Conservation (phyloP, 2,113 vertebrate species). For the Oreochromis niloticus region DNA sequence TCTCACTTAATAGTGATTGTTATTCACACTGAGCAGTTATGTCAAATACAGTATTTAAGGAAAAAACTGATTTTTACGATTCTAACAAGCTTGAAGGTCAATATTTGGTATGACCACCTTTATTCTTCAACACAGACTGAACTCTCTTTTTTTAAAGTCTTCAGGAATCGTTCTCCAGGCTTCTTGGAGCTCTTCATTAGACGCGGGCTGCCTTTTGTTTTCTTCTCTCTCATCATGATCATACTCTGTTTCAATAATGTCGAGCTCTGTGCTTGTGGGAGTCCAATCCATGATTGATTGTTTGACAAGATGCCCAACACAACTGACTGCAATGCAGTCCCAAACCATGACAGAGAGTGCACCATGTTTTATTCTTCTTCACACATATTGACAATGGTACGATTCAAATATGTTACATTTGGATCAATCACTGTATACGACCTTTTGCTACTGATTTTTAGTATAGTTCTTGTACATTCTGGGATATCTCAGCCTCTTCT, state of each 20-base stretch:
- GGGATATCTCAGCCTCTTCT: neutral
- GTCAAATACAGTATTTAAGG: neutral
- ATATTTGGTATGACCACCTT: neutral
- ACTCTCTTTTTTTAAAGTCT: neutral
- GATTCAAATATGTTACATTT: neutral
- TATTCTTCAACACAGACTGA: neutral
- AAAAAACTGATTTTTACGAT: neutral
- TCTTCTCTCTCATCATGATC: neutral
- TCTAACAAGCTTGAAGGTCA: neutral
- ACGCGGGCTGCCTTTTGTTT: neutral
- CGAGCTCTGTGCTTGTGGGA: neutral
- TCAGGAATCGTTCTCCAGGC: neutral
- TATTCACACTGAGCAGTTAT: neutral
- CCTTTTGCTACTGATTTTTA: accelerated
- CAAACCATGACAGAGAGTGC: neutral
- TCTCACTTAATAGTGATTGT: neutral
- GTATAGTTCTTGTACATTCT: neutral
- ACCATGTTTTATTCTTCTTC: neutral
- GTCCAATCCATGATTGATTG: neutral
- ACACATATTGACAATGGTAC: neutral
- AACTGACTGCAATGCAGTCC: neutral
- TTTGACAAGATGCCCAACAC: neutral
- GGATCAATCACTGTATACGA: neutral
- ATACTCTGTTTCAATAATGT: neutral
- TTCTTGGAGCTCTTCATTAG: neutral